Evolutionary conservation across 2,888 invertebrate genomes (phyloP), one percentile per base, ranked within the genome.

Genomic region (Plebejus anna): DNA sequence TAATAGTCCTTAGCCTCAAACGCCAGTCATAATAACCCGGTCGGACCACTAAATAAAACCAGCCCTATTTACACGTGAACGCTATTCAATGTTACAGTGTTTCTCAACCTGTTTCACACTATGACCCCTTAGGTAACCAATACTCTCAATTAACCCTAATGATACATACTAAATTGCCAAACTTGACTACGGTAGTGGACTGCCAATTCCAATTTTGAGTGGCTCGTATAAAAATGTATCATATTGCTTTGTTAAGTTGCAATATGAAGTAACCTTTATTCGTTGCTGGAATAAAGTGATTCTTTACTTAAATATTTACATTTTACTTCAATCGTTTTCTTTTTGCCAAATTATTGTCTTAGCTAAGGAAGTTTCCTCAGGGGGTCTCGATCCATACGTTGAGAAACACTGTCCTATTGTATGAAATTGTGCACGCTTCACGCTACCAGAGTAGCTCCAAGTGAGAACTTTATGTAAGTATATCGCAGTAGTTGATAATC

Each of bases 1-100:
- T 81, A 42, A 66, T 72, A 42, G 78, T 55, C 51, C 73, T 32
- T 28, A 55, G 28, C 32, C 51, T 32, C 36, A 71, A 73, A 73
- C 51, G 51, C 73, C 51, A 32, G 51, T 73, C 73, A 73, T 73
- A 73, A 55, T 73, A 73, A 16, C 51, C 28, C 47, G 73, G 73
- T 42, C 32, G 55, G 73, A 51, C 32, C 51, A 55, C 51, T 73
- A 73, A 55, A 73, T 73, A 73, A 73, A 16, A 38, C 22, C 55
- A 55, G 28, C 6, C 51, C 32, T 73, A 51, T 73, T n/a, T 72
- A 55, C 73, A 71, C 71, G n/a, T 71, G 32, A 66, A 66, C 66
- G 66, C 66, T 66, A 66, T 66, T 66, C 66, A 66, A 11, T 32
- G 28, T 66, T 16, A 11, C 51, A 55, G 55, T 4, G 55, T 55